Conservation (phyloP, 2,888 invertebrate genomes). For the Ditula angustiorana region DNA sequence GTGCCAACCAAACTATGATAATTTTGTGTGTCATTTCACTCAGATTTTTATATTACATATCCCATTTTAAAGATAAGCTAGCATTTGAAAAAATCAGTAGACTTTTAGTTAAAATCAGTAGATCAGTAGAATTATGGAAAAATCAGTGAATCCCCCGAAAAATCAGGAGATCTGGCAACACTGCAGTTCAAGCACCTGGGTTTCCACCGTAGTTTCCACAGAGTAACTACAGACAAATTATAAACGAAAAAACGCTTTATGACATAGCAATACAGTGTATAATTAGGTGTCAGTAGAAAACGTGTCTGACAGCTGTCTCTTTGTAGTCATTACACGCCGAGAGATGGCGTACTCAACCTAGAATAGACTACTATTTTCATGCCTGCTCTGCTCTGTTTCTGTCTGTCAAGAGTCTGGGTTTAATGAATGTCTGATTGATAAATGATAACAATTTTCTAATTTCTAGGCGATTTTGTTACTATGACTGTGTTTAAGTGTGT, state of each 20-base stretch:
- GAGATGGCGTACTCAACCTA: constrained; percentile 29
- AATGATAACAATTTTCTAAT: constrained; percentile 35
- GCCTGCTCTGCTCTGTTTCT: constrained; percentile 31
- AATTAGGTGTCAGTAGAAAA: background rate
- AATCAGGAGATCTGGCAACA: too few species aligned
- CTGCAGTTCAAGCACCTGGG: background rate
- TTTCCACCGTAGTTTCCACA: background rate
- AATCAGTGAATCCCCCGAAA: too few species aligned
- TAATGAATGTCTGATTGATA: constrained; percentile 37
- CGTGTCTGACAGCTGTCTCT: constrained; percentile 21
- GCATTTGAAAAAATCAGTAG: too few species aligned
- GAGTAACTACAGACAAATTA: background rate
- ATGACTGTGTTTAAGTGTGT: constrained; percentile 40
- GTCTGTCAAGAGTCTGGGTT: constrained; percentile 34
- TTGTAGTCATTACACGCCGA: constrained; percentile 6
- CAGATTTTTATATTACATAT: too few species aligned
- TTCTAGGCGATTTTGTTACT: constrained; percentile 10
- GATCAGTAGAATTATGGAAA: too few species aligned
- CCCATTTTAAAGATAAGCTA: too few species aligned
- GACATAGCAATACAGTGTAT: background rate
- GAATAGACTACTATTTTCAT: constrained; percentile 19
- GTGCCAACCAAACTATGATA: too few species aligned
- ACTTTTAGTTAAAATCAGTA: too few species aligned
- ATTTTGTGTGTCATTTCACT: too few species aligned
- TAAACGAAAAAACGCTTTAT: background rate